These are phyloP conservation scores for Planococcus citri DNA, from an alignment of 1,140 invertebrate species.

Conservation along the genomic window DNA sequence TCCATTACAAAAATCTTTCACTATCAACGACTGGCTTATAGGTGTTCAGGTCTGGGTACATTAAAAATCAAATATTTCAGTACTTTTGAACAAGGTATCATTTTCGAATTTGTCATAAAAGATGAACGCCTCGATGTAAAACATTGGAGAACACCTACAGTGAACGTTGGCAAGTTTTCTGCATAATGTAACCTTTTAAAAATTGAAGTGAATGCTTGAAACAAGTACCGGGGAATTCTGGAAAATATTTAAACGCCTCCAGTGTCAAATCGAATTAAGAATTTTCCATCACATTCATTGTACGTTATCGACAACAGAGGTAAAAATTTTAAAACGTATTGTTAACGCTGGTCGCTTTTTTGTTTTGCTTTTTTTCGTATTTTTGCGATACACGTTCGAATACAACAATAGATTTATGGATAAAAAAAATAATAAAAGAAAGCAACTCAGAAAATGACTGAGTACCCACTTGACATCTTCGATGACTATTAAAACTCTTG, in stretches of 20 bases:
- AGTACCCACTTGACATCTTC: slow-evolving; percentile 2
- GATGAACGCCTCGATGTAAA: too few species aligned
- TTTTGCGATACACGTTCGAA: background rate
- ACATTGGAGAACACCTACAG: too few species aligned
- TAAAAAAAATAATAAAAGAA: background rate
- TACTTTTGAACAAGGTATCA: too few species aligned
- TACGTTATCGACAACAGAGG: background rate
- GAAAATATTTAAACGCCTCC: background rate
- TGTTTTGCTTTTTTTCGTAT: background rate
- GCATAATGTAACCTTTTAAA: too few species aligned
- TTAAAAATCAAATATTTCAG: too few species aligned
- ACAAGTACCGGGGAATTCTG: background rate
- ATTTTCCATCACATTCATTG: background rate
- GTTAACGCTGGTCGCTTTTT: background rate
- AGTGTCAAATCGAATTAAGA: background rate
- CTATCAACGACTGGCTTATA: too few species aligned
- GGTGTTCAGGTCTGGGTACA: too few species aligned
- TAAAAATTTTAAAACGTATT: background rate
- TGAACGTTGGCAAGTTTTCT: too few species aligned
- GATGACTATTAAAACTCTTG: background rate
- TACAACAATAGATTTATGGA: background rate
- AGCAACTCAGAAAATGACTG: background rate
- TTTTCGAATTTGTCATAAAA: too few species aligned
- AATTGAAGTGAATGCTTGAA: background rate
- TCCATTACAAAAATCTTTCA: too few species aligned